A percentile compares a stretch with the other conserved stretches of the same genome.
Evolutionary conservation across 1,140 invertebrate genomes (phyloP).

Genomic region (Trinorchestia longiramus): DNA sequence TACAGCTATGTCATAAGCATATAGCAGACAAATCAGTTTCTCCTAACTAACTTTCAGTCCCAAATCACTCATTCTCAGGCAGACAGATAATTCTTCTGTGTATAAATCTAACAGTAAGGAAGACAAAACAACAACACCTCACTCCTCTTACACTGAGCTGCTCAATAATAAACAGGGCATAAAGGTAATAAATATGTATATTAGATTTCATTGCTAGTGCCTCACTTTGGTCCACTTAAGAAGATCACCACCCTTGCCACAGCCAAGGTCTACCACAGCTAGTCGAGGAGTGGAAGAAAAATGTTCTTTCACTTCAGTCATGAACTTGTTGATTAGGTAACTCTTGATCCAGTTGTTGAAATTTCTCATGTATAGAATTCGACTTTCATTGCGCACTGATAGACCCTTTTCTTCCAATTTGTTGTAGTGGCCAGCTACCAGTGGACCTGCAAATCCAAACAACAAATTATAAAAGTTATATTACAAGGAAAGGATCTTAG

Average conservation of each 20-base stretch:
- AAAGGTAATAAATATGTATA: not conserved
- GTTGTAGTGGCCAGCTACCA: constrained; percentile 88
- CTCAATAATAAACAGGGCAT: not conserved
- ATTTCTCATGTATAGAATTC: constrained; percentile 93
- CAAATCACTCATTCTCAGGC: too few species aligned
- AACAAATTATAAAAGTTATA: not conserved
- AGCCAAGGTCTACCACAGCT: constrained; percentile 76
- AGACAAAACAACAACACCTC: not conserved
- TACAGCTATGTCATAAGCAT: too few species aligned
- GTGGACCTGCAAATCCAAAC: not conserved
- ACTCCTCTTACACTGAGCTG: not conserved
- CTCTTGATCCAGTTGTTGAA: constrained; percentile 99
- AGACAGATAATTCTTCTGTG: too few species aligned
- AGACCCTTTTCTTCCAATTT: constrained; percentile 84
- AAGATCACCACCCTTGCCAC: constrained; percentile 97
- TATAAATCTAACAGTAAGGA: too few species aligned
- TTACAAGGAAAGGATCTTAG: not conserved
- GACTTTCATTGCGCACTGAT: constrained; percentile 82
- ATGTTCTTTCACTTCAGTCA: constrained; percentile 74
- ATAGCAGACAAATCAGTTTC: too few species aligned
- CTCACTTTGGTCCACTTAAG: constrained; percentile 90
- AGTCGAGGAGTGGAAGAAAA: constrained; percentile 74
- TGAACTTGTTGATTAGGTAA: constrained; percentile 67
- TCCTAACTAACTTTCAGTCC: not conserved
- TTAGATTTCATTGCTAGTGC: too few species aligned